Evolutionary conservation across 2,113 vertebrate genomes (phyloP).

Genomic region (Myrmecophaga tridactyla): DNA sequence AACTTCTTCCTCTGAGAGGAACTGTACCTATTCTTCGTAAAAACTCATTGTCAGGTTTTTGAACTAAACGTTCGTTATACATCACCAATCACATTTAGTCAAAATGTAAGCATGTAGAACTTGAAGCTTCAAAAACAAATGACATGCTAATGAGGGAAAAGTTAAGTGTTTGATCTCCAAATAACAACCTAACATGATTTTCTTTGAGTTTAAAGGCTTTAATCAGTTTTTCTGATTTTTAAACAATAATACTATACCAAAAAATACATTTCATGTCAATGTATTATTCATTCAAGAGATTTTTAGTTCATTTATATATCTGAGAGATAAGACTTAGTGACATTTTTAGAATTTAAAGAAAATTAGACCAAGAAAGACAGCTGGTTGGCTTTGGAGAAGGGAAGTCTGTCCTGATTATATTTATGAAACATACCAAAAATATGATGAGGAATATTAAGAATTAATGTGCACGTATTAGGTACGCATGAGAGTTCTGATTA

Average conservation of each 20-base stretch:
- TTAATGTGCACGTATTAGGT: neutral
- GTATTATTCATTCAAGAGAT: neutral
- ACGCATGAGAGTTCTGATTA: neutral
- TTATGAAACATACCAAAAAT: neutral
- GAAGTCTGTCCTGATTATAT: neutral
- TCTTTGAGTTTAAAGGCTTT: constrained; percentile 43
- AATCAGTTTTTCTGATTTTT: neutral
- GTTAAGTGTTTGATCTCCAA: neutral
- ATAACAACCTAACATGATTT: neutral
- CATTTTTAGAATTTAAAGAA: neutral
- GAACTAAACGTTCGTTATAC: neutral
- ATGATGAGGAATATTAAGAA: neutral
- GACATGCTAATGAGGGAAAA: neutral
- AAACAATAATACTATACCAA: neutral
- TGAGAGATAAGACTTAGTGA: neutral
- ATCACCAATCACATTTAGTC: constrained; percentile 1
- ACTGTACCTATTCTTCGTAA: neutral
- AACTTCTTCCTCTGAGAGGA: constrained; percentile 18
- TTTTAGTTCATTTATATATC: neutral
- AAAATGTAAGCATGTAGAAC: constrained; percentile 32
- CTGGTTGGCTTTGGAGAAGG: neutral
- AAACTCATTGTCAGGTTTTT: neutral
- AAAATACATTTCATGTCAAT: neutral
- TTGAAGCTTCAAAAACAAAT: constrained; percentile 39
- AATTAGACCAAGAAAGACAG: neutral